These are phyloP conservation scores for Micromesistius poutassou DNA, from an alignment of 2,797 vertebrate genomes.

Conservation along the genomic window DNA sequence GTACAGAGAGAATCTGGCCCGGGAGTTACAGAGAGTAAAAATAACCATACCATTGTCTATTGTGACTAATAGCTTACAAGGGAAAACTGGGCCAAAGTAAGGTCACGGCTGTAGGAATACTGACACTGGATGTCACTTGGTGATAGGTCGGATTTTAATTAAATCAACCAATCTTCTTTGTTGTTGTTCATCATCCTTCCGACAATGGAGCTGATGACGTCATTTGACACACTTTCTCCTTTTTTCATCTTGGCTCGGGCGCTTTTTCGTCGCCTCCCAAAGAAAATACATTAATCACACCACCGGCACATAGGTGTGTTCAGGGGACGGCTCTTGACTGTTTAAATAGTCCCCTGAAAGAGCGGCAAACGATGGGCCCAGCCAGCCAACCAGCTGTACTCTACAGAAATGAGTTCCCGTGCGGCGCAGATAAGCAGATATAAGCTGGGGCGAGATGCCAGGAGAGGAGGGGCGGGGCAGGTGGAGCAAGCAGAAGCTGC, in stretches of 20 bases:
- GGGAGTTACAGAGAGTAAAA: background rate
- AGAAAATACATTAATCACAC: background rate
- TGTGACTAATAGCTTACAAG: conserved; percentile 1
- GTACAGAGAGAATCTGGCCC: background rate
- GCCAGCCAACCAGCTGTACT: background rate
- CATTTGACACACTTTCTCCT: background rate
- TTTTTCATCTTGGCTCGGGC: background rate
- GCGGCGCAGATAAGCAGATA: background rate
- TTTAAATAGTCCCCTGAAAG: no score
- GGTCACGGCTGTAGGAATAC: background rate
- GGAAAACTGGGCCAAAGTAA: conserved; percentile 4
- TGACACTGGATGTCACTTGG: background rate
- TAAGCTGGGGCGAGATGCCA: background rate
- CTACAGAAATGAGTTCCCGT: background rate
- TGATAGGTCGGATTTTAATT: background rate
- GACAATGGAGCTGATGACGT: background rate
- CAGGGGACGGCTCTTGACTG: no score
- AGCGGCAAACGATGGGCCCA: background rate
- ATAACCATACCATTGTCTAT: conserved; percentile 10
- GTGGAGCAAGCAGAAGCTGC: conserved; percentile 7
- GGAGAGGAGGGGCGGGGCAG: background rate
- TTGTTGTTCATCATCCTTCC: background rate
- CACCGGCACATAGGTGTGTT: no score
- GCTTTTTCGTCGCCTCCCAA: background rate
- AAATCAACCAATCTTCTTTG: background rate